phyloP scores from a whole-genome alignment of 2,888 invertebrate genomes.

The Campoplex nolae region DNA sequence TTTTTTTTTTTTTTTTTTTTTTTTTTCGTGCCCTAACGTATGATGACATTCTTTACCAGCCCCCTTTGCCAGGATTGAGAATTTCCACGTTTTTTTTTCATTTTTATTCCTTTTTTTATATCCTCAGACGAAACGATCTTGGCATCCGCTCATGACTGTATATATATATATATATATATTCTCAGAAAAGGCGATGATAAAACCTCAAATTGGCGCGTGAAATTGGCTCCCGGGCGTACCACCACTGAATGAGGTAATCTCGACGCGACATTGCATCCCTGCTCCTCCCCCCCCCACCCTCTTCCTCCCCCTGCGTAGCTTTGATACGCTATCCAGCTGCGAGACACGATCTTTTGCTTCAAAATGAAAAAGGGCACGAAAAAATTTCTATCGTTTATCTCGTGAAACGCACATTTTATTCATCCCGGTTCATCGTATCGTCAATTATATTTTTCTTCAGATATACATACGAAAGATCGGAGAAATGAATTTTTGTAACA shows the following conservation, averaged over 20 bases:
- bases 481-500: neutral
- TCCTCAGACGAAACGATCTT: constrained; percentile 61
- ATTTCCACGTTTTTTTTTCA: constrained; percentile 30
- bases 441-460: constrained; percentile 1
- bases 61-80: constrained; percentile 49
- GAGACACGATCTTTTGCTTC: constrained; percentile 39
- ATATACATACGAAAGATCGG: neutral
- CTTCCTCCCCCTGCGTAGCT: neutral
- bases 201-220: constrained; percentile 69
- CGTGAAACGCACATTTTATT: neutral
- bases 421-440: neutral
- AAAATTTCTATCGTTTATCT: constrained; percentile 12
- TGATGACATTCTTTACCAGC: constrained; percentile 37
- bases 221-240: constrained; percentile 62
- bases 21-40: constrained; percentile 17
- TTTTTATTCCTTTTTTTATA: constrained; percentile 31
- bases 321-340: constrained; percentile 44
- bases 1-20: neutral
- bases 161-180: constrained; percentile 40
- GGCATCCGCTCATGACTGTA: constrained; percentile 50
- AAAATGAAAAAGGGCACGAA: constrained; percentile 44
- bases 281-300: neutral
- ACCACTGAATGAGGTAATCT: constrained; percentile 65
- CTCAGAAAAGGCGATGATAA: constrained; percentile 64
- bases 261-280: constrained; percentile 63